These are phyloP conservation scores for Sitta europaea DNA, from an alignment of 2,113 vertebrate species.

Conservation along the genomic window DNA sequence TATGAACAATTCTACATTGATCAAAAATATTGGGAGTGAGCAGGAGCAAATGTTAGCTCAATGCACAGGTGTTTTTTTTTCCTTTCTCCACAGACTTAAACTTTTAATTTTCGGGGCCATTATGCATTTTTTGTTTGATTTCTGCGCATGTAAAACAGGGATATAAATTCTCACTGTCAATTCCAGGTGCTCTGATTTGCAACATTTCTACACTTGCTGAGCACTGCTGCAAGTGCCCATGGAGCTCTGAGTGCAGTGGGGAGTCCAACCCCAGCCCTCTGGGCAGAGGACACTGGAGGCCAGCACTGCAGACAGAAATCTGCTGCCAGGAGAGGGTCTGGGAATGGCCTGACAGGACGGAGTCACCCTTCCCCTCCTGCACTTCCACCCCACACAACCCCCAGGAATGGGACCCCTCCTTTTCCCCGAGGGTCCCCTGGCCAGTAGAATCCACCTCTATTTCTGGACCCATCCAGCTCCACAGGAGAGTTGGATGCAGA, in stretches of 20 bases:
- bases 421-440: neutral
- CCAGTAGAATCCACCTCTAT: neutral
- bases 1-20: neutral
- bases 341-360: neutral
- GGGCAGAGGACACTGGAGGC: neutral
- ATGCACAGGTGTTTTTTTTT: neutral
- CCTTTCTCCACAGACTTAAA: neutral
- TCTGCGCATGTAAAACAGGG: accelerated
- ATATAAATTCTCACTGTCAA: too few species aligned
- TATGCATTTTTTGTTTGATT: neutral
- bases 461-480: neutral
- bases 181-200: neutral
- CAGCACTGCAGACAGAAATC: neutral
- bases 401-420: accelerated
- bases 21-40: neutral
- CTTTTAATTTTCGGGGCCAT: neutral
- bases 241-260: neutral
- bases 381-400: neutral
- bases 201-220: neutral
- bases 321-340: neutral
- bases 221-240: neutral
- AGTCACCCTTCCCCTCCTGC: neutral
- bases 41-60: neutral
- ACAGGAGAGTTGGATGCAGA: neutral
- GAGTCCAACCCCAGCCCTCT: neutral